phyloP scores from a whole-genome alignment of 2,113 vertebrate species.

The Alces alces region DNA sequence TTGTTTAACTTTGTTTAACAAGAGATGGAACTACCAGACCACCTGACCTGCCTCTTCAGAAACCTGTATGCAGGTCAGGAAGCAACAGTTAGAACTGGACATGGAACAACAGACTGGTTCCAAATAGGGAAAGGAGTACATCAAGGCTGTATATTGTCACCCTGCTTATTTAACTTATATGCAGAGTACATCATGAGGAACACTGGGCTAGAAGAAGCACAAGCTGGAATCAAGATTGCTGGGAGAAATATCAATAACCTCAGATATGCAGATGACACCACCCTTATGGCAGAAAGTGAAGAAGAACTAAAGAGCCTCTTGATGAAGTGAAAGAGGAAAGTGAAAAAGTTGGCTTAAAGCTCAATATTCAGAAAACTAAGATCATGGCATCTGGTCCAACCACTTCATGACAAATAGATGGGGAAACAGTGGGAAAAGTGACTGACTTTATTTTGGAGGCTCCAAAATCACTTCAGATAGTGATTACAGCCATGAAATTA shows the following conservation, averaged over 20 bases:
- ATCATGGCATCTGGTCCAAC: background rate
- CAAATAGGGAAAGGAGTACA: too few species aligned
- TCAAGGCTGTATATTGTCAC: too few species aligned
- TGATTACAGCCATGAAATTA: background rate
- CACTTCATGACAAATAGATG: background rate
- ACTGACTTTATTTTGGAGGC: accelerated
- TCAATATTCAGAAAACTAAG: background rate
- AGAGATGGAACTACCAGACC: background rate
- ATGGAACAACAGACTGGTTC: background rate
- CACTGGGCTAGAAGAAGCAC: accelerated
- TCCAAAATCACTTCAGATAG: background rate
- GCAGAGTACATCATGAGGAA: too few species aligned
- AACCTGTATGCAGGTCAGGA: background rate
- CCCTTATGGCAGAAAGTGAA: too few species aligned
- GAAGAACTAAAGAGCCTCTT: background rate
- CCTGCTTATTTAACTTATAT: too few species aligned
- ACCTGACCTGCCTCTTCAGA: background rate
- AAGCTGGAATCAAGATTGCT: too few species aligned
- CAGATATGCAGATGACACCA: too few species aligned
- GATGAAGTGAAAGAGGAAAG: background rate
- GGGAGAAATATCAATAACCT: too few species aligned
- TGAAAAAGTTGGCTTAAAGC: background rate
- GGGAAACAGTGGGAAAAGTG: background rate
- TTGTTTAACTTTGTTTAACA: constrained; percentile 8
- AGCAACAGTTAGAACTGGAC: background rate